Evolutionary conservation across 2,888 invertebrate species (phyloP), one percentile per base, ranked within the genome.

Genomic region (Dasysyrphus albostriatus): DNA sequence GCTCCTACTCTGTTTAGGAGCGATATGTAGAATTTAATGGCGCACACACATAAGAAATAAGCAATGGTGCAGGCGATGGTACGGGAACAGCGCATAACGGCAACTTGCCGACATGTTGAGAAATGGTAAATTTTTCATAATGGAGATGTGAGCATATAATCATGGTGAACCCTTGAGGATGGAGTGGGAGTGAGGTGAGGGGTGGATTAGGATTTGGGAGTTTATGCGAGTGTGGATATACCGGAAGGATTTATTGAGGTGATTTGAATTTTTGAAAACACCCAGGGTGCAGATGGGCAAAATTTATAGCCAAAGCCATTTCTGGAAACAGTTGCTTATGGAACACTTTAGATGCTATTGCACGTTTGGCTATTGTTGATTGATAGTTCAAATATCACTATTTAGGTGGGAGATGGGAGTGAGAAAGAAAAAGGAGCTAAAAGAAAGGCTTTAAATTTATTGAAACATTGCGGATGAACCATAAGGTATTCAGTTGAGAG

Each of bases 311-410:
- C 70, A 65, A 51, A 75, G 72, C 75, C 59, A 39, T 61, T 61
- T 14, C 24, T 24, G 6, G 59, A 59, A 39, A 39, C 59, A 61
- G 59, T 42, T 77, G 49, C 69, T 78, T 85, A 77, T 47, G 8
- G 61, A 77, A 58, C 74, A 74, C 77, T 85, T 85, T 73, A 73
- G 70, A 63, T 74, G 82, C 77, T 58, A 63, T 74, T 77, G 59
- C 77, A 85, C 84, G 84, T 84, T 80, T 72, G 54, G 61, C 65
- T 72, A 80, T 84, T 84, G 84, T 84, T 84, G 84, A 84, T 80
- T 84, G 76, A 80, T 80, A 75, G 78, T 69, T 54, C 1, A 67
- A 67, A 49, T 24, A 24, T 14, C 39, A 42, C 39, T 54, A 32
- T 29, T 24, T 8, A 39, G 2, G 0, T 14, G 14, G 32, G 10